Evolutionary conservation across 1,140 invertebrate genomes (phyloP), one percentile per base, ranked within the genome.

Genomic region (Thalassaphorura encarpata): DNA sequence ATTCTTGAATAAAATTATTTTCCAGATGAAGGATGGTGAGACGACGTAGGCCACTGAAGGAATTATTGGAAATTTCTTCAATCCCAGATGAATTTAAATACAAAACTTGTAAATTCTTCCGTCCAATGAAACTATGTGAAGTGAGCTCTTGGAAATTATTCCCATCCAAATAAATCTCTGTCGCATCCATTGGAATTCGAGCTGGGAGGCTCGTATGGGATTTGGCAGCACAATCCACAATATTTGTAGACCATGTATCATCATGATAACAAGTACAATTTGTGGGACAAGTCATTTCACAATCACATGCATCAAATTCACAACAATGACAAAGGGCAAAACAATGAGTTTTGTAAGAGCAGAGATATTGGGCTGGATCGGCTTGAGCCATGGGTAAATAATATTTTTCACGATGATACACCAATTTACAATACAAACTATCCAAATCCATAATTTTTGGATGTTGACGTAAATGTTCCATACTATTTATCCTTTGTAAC

Each of bases 241-340:
- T 36, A n/a, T 36, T 36, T 36, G 33, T 36, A 11, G 33, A 11
- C 28, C 90, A 94, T 48, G 89, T 88, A 69, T 92, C 89, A 71
- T 90, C 93, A 71, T 92, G 89, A 71, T 89, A 95, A 75, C 90
- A 94, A 69, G 92, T 88, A 67, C 90, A 93, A 41, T 36, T 36
- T 11, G 11, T 11, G 11, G 33, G 33, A 36, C 33, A 43, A 8
- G 11, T n/a, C 18, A 8, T n/a, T 23, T 43, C 11, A 43, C 42
- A 13, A 8, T 13, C 61, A 39, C 90, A 94, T 47, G 89, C 88
- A 69, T 92, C 89, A 71, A 91, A 93, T 71, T 92, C 89, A 71
- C 90, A 95, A 75, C 90, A 94, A 69, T 93, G 88, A 67, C 90
- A 93, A 39, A 92, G 76, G 3, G 87, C 83, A 70, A 92, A 93